These are phyloP conservation scores for Andrena bucephala DNA, from an alignment of 2,888 invertebrate genomes.

Conservation along the genomic window DNA sequence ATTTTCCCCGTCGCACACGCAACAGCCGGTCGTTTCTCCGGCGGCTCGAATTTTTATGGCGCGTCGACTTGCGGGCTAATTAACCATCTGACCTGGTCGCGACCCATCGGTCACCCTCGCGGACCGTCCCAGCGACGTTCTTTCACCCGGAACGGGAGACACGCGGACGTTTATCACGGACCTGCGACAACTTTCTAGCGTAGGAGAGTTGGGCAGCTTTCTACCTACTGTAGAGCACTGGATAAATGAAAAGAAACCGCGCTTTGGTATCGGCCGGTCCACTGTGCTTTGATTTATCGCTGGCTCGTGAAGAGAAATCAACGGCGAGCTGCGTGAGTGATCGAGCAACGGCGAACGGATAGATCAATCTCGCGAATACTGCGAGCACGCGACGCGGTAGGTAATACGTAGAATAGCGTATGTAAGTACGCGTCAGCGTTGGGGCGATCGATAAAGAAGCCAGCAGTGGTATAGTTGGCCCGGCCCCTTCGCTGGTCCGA, in stretches of 20 bases:
- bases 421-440: conserved; percentile 5
- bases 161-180: neutral
- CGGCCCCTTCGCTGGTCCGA: neutral
- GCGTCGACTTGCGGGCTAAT: conserved; percentile 38
- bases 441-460: conserved; percentile 41
- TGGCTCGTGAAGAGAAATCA: neutral
- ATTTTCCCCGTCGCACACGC: neutral
- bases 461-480: neutral
- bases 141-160: neutral
- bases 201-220: neutral
- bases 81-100: conserved; percentile 54
- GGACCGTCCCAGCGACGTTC: neutral
- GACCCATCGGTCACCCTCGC: conserved; percentile 41
- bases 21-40: neutral
- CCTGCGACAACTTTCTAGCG: neutral
- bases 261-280: neutral
- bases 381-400: conserved; percentile 25
- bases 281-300: neutral
- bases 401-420: neutral
- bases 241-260: neutral
- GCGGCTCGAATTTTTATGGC: conserved; percentile 32
- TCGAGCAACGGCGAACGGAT: conserved; percentile 1
- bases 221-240: neutral
- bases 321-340: neutral
- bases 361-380: conserved; percentile 21